Base-by-base conservation (phyloP, 1,140 invertebrate species). In the Zaprionus nigranus region DNA sequence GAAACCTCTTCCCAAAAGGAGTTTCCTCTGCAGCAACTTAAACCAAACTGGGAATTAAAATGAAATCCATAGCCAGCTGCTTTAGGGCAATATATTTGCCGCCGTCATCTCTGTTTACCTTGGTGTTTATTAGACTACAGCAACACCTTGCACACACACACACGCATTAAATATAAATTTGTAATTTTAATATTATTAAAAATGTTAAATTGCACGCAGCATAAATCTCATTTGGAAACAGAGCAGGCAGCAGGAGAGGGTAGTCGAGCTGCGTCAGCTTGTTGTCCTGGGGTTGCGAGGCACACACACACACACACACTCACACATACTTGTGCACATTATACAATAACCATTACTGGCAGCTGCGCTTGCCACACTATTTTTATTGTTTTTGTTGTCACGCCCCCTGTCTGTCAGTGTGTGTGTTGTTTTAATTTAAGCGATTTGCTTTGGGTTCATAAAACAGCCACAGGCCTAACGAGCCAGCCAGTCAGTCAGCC, bases 111-210 rank as follows among this genome's bases (percentile, higher is more conserved):
- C 40, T 26, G 34, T 38, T 3, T 13, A 65, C 6, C 40, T 46
- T 69, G 71, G 72, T 87, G 84, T 88, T 88, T 83, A 83, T 87
- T 88, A 68, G 79, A 78, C 71, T 79, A 77, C 49, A 74, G 53
- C 53, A 69, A 82, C 85, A 88, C 75, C 81, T 90, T 77, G 62
- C 34, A 65, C 43, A 46, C 38, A 46, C 6, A 15, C 40, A 28
- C 49, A 67, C 38, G 56, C 62, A 81, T 75, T 78, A 64, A 56
- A 59, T 81, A 79, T 88, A 88, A 84, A 85, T 87, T 87, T 90
- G 85, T 81, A 88, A 90, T 88, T 85, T 88, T 85, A 86, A 87
- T 87, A 90, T 78, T 88, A 84, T 88, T 90, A 86, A 90, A 90
- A 86, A 90, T 88, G 69, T 81, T 81, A 85, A 90, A 90, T 85